Base-by-base conservation (phyloP, 1,140 invertebrate genomes). In the Caenorhabditis remanei region DNA sequence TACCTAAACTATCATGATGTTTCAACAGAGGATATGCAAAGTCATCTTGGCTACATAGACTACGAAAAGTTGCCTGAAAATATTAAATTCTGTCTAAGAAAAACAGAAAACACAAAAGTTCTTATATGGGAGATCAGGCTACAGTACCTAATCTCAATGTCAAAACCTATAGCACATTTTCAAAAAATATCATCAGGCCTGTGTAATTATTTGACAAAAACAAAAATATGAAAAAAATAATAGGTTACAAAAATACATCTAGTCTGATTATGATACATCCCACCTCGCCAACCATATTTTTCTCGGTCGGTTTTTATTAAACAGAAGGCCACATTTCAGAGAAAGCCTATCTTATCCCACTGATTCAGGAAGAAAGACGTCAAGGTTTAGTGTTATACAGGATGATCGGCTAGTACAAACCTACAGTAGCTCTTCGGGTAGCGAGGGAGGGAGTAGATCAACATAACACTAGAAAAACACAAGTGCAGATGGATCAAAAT, bases 401-500 rank as follows among this genome's bases (percentile, higher is more conserved):
- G 40, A 71, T 71, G 40, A 71, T 63, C 61, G 21, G 61, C 61
- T 40, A 32, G 21, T 24, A 32, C 5, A 32, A 63, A 11, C 0
- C 65, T 71, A 71, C 65, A 14, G 65, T 71, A 71, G 21, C 21
- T 71, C 5, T 19, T 16, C 41, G 9, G 40, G 41, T 43, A 16
- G 16, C 16, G 24, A 43, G 7, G 13, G 21, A 71, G n/a, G 56
- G n/a, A n/a, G 8, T 24, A n/a, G 65, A 21, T 63, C 61, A 40
- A 40, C 32, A 14, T 8, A 63, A 24, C 61, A 24, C 14, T 19
- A 43, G 11, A 16, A 71, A 71, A 71, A 71, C 71, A 79, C n/a
- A 79, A 79, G 71, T 79, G 46, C 71, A 79, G 53, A n/a, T 43
- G 53, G 71, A 79, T 79, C 43, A 79, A 79, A 50, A 71, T 21